phyloP scores from a whole-genome alignment of 2,113 vertebrate genomes.

The Colinus virginianus region DNA sequence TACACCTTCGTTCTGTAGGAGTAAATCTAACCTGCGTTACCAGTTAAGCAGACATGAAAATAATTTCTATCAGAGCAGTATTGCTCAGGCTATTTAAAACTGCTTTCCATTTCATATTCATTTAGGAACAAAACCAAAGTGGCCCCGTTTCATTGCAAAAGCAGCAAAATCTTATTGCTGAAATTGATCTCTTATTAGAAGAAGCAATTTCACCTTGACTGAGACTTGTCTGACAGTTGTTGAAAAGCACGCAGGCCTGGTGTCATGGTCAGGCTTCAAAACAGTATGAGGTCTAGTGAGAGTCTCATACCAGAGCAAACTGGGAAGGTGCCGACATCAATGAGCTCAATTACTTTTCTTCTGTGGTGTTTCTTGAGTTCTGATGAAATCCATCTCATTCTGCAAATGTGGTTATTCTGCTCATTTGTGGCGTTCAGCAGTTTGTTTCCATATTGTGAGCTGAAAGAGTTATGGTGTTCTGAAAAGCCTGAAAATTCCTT shows the following conservation, averaged over 20 bases:
- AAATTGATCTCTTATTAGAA: background rate
- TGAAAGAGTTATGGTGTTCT: background rate
- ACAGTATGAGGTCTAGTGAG: background rate
- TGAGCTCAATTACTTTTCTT: background rate
- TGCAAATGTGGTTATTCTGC: background rate
- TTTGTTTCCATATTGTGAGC: fast-evolving
- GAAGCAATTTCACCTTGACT: background rate
- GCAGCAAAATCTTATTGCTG: background rate
- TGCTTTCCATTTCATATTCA: background rate
- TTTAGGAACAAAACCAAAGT: background rate
- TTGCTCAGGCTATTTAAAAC: background rate
- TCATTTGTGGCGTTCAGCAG: background rate
- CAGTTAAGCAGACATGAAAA: background rate
- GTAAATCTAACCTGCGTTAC: background rate
- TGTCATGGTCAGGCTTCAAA: background rate
- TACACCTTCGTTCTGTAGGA: background rate
- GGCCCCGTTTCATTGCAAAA: background rate
- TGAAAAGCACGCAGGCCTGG: background rate
- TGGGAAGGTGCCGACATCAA: background rate
- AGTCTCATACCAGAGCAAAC: background rate
- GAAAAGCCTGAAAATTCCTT: background rate
- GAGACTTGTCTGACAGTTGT: background rate
- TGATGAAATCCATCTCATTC: background rate
- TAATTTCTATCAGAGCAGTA: background rate
- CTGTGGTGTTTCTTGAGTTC: background rate